Base-by-base conservation (phyloP, 1,140 invertebrate genomes). In the Orchesella cincta region DNA sequence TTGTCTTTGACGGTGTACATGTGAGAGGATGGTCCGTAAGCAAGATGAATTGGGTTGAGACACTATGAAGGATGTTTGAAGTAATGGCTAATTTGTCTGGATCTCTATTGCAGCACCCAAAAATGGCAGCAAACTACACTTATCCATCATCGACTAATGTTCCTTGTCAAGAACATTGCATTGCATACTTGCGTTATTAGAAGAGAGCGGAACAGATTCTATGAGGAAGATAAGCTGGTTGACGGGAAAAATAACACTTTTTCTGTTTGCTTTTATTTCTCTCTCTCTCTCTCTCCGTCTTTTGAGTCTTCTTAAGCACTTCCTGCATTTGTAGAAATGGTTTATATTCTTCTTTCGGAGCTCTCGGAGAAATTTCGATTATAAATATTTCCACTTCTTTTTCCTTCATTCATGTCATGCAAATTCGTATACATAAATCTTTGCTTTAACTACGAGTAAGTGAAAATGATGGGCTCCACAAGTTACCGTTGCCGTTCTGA, bases 71-170 rank as follows among this genome's bases (percentile, higher is more conserved):
- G 74, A 79, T 79, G 78, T 76, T 72, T 62, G 74, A 73, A 73
- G 54, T 76, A 76, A 76, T 79, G 78, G 78, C 74, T 79, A 79
- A 79, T 79, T 79, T 76, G 74, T 79, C 77, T 72, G 76, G 76
- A 72, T 78, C 76, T 78, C 76, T 46, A 77, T 78, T 73, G 64
- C 74, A 31, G 29, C 29, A 71, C 29, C 67, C 18, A 23, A 54
- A 74, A 70, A 78, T 57, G 73, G 70, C 67, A 36, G 74, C 75
- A 79, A 79, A 79, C 78, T 72, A 67, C 74, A n/a, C 74, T 64
- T 76, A 76, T 79, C 78, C 78, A 79, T 79, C 78, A 79, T 79
- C 78, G 67, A 76, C 78, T 79, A 79, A 79, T 79, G 78, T 79
- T 75, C 39, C 78, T 70, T 76, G 78, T 79, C 78, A 79, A 76